Percentiles rank a stretch among this genome's conserved stretches.
Conservation (phyloP, 2,113 vertebrate species). For the Cyprinodon tularosa region DNA sequence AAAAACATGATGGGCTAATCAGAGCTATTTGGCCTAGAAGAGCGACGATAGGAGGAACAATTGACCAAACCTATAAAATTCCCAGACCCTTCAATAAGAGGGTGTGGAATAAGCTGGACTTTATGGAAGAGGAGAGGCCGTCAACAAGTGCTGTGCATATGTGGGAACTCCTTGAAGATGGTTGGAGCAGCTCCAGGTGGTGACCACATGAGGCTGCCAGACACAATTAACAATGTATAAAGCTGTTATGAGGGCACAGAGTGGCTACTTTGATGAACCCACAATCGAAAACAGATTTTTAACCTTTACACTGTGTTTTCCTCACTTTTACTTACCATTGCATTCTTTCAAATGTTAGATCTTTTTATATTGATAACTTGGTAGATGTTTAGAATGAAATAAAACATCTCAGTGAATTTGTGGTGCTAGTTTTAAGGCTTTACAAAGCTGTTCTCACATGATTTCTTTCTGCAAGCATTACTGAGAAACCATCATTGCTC, state of each 20-base stretch:
- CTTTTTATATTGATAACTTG: background rate
- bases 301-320: background rate
- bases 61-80: background rate
- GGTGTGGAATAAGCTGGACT: conserved; percentile 4
- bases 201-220: conserved; percentile 7
- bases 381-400: background rate
- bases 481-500: background rate
- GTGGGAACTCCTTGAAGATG: background rate
- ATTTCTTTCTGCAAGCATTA: conserved; percentile 3
- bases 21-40: background rate
- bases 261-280: conserved; percentile 2
- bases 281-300: background rate
- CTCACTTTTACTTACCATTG: background rate
- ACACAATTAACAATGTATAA: conserved; percentile 8
- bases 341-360: background rate
- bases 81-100: background rate
- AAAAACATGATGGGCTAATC: background rate
- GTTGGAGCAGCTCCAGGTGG: background rate
- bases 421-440: background rate
- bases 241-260: background rate
- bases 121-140: background rate
- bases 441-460: background rate
- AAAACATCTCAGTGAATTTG: background rate
- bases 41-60: background rate
- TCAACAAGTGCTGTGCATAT: conserved; percentile 8